A percentile compares a stretch with the other conserved stretches of the same genome.
phyloP scores from a whole-genome alignment of 1,140 invertebrate genomes.

The Stratiolaelaps scimitus region DNA sequence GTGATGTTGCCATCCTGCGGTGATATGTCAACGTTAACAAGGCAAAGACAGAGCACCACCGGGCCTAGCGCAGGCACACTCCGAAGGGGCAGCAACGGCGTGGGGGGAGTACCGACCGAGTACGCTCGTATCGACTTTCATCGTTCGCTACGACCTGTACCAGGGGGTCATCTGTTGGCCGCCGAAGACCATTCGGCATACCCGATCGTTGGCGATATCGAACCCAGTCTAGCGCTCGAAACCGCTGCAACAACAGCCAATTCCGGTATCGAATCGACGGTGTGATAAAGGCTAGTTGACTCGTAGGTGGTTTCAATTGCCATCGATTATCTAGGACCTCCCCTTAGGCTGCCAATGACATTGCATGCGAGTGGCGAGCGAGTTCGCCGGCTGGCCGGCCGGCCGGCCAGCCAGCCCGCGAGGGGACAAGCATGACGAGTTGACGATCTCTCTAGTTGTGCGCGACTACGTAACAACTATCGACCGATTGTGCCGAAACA shows the following conservation, averaged over 20 bases:
- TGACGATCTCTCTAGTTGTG: too few species aligned
- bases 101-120: slow-evolving; percentile 8
- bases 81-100: slow-evolving; percentile 2
- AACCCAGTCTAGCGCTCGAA: slow-evolving; percentile 26
- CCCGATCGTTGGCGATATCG: slow-evolving; percentile 23
- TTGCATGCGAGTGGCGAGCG: too few species aligned
- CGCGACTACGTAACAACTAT: too few species aligned
- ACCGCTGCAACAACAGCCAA: neutral
- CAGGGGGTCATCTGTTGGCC: slow-evolving; percentile 9
- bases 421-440: too few species aligned
- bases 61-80: neutral
- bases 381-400: too few species aligned
- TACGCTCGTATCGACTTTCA: slow-evolving; percentile 27
- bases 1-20: slow-evolving; percentile 4
- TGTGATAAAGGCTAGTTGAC: too few species aligned
- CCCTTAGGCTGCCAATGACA: too few species aligned
- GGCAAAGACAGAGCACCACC: neutral
- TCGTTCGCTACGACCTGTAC: slow-evolving; percentile 9
- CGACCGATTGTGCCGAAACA: too few species aligned
- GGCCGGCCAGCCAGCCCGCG: too few species aligned
- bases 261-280: too few species aligned
- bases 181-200: slow-evolving; percentile 24
- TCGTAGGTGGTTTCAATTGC: too few species aligned
- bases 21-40: slow-evolving; percentile 3
- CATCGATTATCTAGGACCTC: too few species aligned